Evolutionary conservation across 2,888 invertebrate genomes (phyloP).

Genomic region (Hirtodrosophila alboralis): DNA sequence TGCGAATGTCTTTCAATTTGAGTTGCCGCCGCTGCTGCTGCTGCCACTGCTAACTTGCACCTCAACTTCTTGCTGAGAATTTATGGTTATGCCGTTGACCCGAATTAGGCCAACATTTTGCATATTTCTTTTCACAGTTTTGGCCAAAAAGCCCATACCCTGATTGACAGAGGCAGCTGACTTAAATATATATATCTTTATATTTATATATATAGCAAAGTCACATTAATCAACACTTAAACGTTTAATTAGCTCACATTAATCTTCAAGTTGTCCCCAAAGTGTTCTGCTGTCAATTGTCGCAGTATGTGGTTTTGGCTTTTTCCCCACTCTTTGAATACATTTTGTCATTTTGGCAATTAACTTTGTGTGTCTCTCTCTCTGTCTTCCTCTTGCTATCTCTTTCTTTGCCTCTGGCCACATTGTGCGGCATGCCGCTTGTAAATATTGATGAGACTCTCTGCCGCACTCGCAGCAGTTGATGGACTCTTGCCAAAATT

Average conservation of each 20-base stretch:
- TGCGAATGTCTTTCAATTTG: constrained; percentile 77
- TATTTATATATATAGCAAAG: no score
- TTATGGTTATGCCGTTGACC: constrained; percentile 55
- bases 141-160: constrained; percentile 15
- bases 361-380: constrained; percentile 59
- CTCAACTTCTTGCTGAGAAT: constrained; percentile 46
- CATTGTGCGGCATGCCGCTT: constrained; percentile 76
- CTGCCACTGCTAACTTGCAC: constrained; percentile 32
- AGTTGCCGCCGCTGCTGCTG: constrained; percentile 34
- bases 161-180: constrained; percentile 59
- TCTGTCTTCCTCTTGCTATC: not conserved
- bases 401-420: constrained; percentile 33
- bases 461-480: constrained; percentile 41
- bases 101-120: constrained; percentile 63
- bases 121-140: constrained; percentile 51
- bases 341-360: constrained; percentile 78
- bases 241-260: constrained; percentile 78
- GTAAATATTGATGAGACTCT: constrained; percentile 76
- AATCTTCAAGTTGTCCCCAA: constrained; percentile 55
- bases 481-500: constrained; percentile 80
- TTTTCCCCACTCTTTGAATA: constrained; percentile 41
- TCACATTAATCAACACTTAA: constrained; percentile 80
- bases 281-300: constrained; percentile 52
- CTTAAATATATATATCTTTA: no score
- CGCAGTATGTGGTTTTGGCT: constrained; percentile 16